Evolutionary conservation across 2,113 vertebrate species (phyloP).

Genomic region (Deroptyus accipitrinus): DNA sequence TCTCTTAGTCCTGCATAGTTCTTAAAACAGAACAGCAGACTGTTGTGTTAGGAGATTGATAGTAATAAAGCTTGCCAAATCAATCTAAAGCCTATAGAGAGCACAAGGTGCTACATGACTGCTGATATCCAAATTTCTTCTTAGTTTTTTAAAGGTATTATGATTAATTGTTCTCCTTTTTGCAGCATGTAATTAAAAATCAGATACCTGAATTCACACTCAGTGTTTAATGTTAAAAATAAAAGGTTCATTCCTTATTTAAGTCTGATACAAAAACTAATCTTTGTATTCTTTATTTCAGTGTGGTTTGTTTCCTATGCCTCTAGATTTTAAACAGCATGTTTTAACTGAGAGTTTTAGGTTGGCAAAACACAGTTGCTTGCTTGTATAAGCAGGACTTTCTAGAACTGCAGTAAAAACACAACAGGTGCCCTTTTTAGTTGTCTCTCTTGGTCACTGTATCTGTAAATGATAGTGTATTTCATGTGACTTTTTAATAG

Average conservation of each 20-base stretch:
- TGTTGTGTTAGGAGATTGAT: neutral
- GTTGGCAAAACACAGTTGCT: neutral
- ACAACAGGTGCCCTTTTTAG: neutral
- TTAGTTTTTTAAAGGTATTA: neutral
- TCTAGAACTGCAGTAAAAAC: neutral
- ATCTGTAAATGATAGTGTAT: neutral
- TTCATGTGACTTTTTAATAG: neutral
- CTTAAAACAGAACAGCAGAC: neutral
- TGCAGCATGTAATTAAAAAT: neutral
- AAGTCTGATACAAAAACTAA: neutral
- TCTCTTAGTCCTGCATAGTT: neutral
- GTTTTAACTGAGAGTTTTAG: neutral
- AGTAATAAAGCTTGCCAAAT: neutral
- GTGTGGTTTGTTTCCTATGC: neutral
- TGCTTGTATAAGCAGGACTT: neutral
- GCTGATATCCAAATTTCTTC: neutral
- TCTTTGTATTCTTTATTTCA: neutral
- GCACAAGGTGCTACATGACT: neutral
- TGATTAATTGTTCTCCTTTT: neutral
- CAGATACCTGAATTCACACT: neutral
- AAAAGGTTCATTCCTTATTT: neutral
- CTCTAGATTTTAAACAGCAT: neutral
- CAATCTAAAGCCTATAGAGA: neutral
- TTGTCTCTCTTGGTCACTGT: neutral
- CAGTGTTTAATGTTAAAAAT: neutral